Evolutionary conservation across 1,140 invertebrate species (phyloP).

Genomic region (Hestina assimilis): DNA sequence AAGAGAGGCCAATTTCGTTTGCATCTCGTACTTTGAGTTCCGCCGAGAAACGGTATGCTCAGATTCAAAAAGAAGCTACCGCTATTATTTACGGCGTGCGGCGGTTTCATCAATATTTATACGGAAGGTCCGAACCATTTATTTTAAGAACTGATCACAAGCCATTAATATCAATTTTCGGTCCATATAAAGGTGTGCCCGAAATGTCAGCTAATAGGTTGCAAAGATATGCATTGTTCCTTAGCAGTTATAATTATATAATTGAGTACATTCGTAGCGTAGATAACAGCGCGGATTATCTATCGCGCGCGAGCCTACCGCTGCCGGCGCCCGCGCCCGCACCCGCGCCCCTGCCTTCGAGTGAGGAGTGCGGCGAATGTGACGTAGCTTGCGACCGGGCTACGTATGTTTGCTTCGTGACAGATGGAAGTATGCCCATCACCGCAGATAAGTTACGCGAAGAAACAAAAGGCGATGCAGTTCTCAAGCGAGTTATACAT

Average conservation of each 20-base stretch:
- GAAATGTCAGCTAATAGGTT: conserved; percentile 33
- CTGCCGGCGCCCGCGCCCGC: not conserved
- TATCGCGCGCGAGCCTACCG: conserved; percentile 26
- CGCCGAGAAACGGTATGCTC: conserved; percentile 29
- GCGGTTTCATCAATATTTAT: conserved; percentile 6
- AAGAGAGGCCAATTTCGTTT: conserved; percentile 20
- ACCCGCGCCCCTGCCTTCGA: too few relatives aligned
- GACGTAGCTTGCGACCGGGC: not conserved
- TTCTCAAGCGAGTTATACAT: conserved; percentile 6
- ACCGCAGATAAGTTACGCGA: conserved; percentile 21
- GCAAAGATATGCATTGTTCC: conserved; percentile 34
- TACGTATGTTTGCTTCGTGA: conserved; percentile 15
- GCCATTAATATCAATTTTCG: conserved; percentile 24
- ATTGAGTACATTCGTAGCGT: conserved; percentile 33
- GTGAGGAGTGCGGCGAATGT: conserved; percentile 1
- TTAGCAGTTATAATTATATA: conserved; percentile 32
- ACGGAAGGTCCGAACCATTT: conserved; percentile 13
- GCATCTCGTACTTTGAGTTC: conserved; percentile 11
- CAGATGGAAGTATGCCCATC: conserved; percentile 11
- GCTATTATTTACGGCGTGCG: conserved; percentile 27
- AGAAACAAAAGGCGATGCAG: conserved; percentile 16
- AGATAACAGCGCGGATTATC: conserved; percentile 35
- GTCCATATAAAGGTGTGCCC: conserved; percentile 23
- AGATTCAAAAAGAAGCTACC: conserved; percentile 27
- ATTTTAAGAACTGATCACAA: conserved; percentile 7